Conservation (phyloP, 64 coral and sea anemone genomes). For the Montipora efflorescens region DNA sequence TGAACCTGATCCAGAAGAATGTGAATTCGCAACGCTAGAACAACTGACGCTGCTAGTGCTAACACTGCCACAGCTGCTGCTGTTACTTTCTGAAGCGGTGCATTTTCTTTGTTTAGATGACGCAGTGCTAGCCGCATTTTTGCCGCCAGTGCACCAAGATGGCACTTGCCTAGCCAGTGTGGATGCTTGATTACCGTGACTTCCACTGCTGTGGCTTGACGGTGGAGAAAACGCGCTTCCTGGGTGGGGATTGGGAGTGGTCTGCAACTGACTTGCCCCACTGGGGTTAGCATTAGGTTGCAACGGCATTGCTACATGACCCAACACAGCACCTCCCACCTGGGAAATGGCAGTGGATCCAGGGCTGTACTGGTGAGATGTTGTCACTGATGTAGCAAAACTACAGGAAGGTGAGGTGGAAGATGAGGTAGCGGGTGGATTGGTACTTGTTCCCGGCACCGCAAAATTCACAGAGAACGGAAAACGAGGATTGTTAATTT, state of each 20-base stretch:
- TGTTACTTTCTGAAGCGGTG: conserved; percentile 11
- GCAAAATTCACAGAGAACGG: conserved; percentile 47
- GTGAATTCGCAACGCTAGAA: conserved; percentile 27
- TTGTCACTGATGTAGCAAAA: conserved; percentile 11
- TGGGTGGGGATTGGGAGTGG: background rate
- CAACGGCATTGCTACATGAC: conserved; percentile 28
- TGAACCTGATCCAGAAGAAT: background rate
- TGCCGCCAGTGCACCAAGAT: conserved; percentile 3
- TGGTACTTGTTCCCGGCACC: background rate
- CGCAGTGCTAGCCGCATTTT: background rate
- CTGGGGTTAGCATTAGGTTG: background rate
- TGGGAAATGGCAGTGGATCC: background rate
- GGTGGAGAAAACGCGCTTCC: conserved; percentile 42
- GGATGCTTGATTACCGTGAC: background rate
- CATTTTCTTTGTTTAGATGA: background rate
- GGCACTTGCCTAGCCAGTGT: background rate
- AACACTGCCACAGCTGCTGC: background rate
- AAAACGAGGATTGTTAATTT: conserved; percentile 26
- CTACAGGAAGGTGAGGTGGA: conserved; percentile 23
- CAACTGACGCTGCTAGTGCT: background rate
- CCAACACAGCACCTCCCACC: background rate
- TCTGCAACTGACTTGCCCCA: background rate
- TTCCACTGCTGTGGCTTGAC: conserved; percentile 5
- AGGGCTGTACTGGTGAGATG: conserved; percentile 19
- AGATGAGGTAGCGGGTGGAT: conserved; percentile 24